Base-by-base conservation (phyloP, 1,140 invertebrate genomes). In the Neoseiulus cucumeris region DNA sequence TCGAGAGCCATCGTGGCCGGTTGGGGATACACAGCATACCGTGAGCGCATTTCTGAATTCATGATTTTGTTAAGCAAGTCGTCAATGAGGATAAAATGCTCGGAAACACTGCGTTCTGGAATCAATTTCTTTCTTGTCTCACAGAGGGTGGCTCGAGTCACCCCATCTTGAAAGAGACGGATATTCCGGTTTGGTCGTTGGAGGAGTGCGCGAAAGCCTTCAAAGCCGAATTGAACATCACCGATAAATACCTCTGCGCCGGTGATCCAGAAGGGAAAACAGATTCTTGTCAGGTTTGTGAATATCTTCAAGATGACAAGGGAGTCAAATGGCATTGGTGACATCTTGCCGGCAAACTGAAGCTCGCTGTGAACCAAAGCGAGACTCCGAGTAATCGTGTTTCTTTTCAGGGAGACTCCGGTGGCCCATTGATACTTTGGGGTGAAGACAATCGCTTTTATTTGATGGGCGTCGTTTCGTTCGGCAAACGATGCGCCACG, bases 401-500 rank as follows among this genome's bases (percentile, higher is more conserved):
- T 7, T 64, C 20, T 39, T 69, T 65, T 33, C 68, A 81, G 79
- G 87, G 87, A 20, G 88, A 91, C 74, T 89, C 86, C 39, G 87
- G 87, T 7, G 88, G 88, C 20, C 87, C 88, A 0, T 71, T 91
- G 5, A 88, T 90, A 85, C 72, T 76, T 22, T 77, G 77, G 25
- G 73, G 75, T 7, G 72, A 74, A 7, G 71, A 72, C 20, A 59
- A 68, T 17, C 69, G 64, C 0, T 75, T 73, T 71, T 71, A 72
- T 51, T 70, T 82, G 12, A 74, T 80, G 44, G 85, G 85, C 33
- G 76, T 87, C 17, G 82, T 85, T 0, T 86, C 84, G 1, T 86
- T 82, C 80, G 86, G 87, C 2, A 76, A 80, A 68, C 85, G 85
- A 2, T 92, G 89, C 72, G 89, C 85, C 1, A 76, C 83, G 72